Base-by-base conservation (phyloP, 2,888 invertebrate genomes). In the Salpingus planirostris region DNA sequence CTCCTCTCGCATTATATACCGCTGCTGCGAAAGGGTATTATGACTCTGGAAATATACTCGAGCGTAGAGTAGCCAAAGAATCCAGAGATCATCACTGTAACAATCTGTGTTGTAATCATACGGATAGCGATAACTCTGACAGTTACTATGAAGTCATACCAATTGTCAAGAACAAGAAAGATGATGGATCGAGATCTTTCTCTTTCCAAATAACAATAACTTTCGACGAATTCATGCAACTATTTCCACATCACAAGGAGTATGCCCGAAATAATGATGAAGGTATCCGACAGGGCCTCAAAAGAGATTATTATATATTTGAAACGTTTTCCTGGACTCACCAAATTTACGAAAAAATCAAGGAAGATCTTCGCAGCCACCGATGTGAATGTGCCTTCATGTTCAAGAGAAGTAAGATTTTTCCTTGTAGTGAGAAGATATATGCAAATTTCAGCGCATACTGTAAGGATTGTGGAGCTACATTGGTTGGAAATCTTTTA, bases 161-260 rank as follows among this genome's bases (percentile, higher is more conserved):
- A n/a, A n/a, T n/a, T n/a, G n/a, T n/a, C n/a, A n/a, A n/a, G n/a
- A n/a, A n/a, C n/a, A n/a, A n/a, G n/a, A n/a, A n/a, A n/a, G n/a
- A n/a, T n/a, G n/a, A n/a, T n/a, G n/a, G n/a, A n/a, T n/a, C n/a
- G n/a, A n/a, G n/a, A 18, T 8, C 18, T 18, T 7, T 18, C 18
- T 18, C 6, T 18, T 18, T 18, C 18, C 29, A 31, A 11, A 13
- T 7, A 13, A n/a, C 21, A 23, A 29, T 34, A 30, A 35, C 35
- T 35, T 22, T 18, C 8, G 18, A 18, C 6, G 18, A 18, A 18
- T 18, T 7, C 8, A 6, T 7, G 18, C 18, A 18, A 18, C 6
- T 18, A 7, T 7, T 18, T 18, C 18, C 18, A 8, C 6, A 18
- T 18, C 6, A 8, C 18, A 8, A 7, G 18, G 8, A 6, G 18